Conservation (phyloP, 1,140 invertebrate genomes). For the Tyrophagus putrescentiae region DNA sequence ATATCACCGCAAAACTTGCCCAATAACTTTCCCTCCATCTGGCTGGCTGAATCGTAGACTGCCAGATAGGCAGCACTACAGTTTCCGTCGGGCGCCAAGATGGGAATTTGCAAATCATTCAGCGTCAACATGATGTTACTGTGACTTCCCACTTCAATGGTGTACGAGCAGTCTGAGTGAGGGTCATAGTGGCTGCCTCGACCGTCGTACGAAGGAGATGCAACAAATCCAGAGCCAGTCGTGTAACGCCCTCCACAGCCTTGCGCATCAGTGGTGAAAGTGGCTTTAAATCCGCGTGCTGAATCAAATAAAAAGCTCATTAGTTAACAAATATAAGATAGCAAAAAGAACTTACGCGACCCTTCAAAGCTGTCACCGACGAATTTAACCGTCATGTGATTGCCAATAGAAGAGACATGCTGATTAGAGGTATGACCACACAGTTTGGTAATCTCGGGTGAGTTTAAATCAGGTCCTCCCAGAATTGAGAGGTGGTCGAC, state of each 20-base stretch:
- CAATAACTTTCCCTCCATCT: constrained; percentile 33
- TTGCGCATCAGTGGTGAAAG: constrained; percentile 37
- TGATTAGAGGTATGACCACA: constrained; percentile 42
- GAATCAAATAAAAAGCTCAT: constrained; percentile 28
- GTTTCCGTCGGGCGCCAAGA: constrained; percentile 33
- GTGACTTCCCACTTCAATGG: constrained; percentile 54
- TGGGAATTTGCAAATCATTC: constrained; percentile 55
- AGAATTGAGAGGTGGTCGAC: constrained; percentile 50
- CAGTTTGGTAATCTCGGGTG: constrained; percentile 44
- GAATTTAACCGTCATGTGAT: constrained; percentile 50
- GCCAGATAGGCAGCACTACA: constrained; percentile 45
- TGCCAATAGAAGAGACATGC: constrained; percentile 44
- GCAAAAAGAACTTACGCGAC: neutral
- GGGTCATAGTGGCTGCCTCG: constrained; percentile 50
- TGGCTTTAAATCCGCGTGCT: constrained; percentile 47
- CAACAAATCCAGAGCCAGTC: constrained; percentile 33
- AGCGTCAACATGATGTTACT: constrained; percentile 49
- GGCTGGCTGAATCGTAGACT: constrained; percentile 48
- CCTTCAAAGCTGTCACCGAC: constrained; percentile 35
- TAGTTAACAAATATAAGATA: neutral
- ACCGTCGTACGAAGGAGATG: constrained; percentile 59
- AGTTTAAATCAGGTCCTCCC: constrained; percentile 43
- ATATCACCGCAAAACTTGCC: constrained; percentile 39
- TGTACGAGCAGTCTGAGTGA: constrained; percentile 57
- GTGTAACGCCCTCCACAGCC: constrained; percentile 37